Conservation (phyloP, 2,113 vertebrate genomes). For the Callithrix jacchus region DNA sequence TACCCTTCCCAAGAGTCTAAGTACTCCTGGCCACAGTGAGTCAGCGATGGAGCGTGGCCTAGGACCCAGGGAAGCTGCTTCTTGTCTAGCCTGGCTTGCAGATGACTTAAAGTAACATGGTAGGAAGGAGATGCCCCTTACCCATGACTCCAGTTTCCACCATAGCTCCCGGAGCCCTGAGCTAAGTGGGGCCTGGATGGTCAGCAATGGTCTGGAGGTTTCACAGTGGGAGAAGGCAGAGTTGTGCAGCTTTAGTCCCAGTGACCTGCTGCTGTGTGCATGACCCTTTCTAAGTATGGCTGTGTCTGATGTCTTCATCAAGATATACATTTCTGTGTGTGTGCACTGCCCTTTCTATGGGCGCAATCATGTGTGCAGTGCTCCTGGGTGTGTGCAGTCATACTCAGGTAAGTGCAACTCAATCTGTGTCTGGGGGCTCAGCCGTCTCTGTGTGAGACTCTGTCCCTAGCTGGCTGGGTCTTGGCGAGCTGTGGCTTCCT, state of each 20-base stretch:
- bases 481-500: background rate
- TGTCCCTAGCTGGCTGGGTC: background rate
- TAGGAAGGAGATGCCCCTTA: background rate
- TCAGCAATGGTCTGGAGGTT: background rate
- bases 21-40: fast-evolving
- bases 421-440: background rate
- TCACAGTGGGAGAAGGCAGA: background rate
- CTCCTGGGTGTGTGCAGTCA: background rate
- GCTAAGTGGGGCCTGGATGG: background rate
- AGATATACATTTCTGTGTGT: background rate
- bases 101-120: background rate
- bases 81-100: too few species aligned
- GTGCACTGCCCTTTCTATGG: background rate
- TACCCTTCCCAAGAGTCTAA: fast-evolving
- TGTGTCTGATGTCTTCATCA: background rate
- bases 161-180: background rate
- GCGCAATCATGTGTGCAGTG: fast-evolving
- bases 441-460: fast-evolving
- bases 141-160: background rate
- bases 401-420: fast-evolving
- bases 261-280: background rate
- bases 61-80: background rate
- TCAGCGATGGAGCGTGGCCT: fast-evolving
- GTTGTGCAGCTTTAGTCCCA: too few species aligned
- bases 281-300: background rate